These are phyloP conservation scores for Caenorhabditis sulstoni DNA, from an alignment of 2,888 invertebrate species.

Conservation along the genomic window DNA sequence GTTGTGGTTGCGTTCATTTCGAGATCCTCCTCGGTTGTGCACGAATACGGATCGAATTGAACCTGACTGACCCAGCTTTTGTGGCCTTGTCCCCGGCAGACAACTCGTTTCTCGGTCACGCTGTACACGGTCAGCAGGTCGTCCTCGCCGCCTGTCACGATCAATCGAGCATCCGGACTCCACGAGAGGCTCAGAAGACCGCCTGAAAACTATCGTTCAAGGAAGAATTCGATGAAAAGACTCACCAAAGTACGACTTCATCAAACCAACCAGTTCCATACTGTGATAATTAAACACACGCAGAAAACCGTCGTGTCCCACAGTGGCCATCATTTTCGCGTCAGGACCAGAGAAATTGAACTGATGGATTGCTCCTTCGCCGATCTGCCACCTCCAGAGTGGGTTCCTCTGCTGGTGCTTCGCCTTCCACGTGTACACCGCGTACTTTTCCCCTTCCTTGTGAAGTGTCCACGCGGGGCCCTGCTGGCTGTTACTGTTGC, in stretches of 20 bases:
- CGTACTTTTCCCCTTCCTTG: conserved; percentile 89
- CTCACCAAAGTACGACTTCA: conserved; percentile 91
- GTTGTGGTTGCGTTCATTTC: conserved; percentile 30
- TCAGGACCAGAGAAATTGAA: conserved; percentile 95
- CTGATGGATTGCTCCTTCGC: conserved; percentile 88
- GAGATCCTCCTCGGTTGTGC: conserved; percentile 84
- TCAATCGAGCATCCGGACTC: conserved; percentile 95
- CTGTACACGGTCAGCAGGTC: conserved; percentile 98
- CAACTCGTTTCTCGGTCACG: conserved; percentile 86
- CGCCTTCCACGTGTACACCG: conserved; percentile 95
- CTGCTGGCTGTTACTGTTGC: conserved; percentile 6
- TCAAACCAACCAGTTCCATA: conserved; percentile 93
- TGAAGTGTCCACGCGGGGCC: conserved; percentile 36
- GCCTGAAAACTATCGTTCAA: conserved; percentile 32
- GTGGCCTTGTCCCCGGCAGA: conserved; percentile 98
- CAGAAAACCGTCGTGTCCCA: conserved; percentile 91
- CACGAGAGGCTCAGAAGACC: conserved; percentile 97
- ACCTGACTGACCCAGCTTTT: conserved; percentile 98
- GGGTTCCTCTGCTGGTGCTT: conserved; percentile 94
- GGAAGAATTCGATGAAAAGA: not conserved
- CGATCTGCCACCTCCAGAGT: conserved; percentile 86
- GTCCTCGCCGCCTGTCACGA: conserved; percentile 96
- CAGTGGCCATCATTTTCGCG: conserved; percentile 92
- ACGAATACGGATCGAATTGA: conserved; percentile 84
- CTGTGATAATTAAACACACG: conserved; percentile 96